Base-by-base conservation (phyloP, 2,797 vertebrate genomes). In the Mus caroli region DNA sequence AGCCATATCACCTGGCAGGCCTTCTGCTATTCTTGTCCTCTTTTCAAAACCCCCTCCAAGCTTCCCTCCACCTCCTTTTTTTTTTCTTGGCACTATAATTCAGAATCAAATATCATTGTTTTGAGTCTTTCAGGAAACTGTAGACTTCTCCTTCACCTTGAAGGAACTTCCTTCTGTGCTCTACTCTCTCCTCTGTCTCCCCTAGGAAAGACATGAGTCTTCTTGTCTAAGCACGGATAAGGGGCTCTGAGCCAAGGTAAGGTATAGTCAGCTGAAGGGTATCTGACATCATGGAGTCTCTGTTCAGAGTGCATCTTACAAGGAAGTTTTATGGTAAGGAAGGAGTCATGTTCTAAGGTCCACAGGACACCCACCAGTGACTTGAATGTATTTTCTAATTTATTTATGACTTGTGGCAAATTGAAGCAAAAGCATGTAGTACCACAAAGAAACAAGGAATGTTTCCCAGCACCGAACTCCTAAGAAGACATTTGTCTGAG, bases 351-450 rank as follows among this genome's bases (percentile, higher is more conserved):
- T 80, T 50, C 28, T 19, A 2, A 89, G 78, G 31, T 19, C 64
- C 64, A 64, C 37, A 1, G 22, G 60, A 67, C 24, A 37, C 34
- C n/a, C 50, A 24, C 37, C 50, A 40, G 43, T 43, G 80, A 62
- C 90, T 94, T 91, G 40, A 52, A 71, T 50, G 50, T 89, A n/a
- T 89, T 91, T 92, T 50, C 52, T 96, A 52, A 67, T 88, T 96
- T 88, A 92, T 96, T 96, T 96, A 77, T 60, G 28, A 6, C 71
- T 84, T 95, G 60, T 89, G 64, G 90, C 79, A 37, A 94, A 85
- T 85, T 85, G 64, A 71, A 94, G 9, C 58, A 67, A 90, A 93
- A 84, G 15, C 50, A 12, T 78, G 11, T 14, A 17, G 2, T 43
- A 9, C 11, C 34, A 13, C 24, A 88, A 95, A 97, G 60, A 40